phyloP scores from a whole-genome alignment of 2,888 invertebrate genomes.

The Trissonchulus sp. region DNA sequence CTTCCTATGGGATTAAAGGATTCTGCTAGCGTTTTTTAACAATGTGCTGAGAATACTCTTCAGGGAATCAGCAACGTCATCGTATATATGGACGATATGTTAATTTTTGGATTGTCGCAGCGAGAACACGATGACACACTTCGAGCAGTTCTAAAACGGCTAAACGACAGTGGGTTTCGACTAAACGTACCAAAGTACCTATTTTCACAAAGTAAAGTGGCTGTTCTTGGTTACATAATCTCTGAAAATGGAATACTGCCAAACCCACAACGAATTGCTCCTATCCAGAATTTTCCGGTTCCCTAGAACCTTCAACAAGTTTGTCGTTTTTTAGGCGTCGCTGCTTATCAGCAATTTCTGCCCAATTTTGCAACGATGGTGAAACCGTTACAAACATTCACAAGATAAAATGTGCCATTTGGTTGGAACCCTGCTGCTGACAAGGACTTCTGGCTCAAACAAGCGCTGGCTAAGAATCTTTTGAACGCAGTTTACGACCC shows the following conservation, averaged over 20 bases:
- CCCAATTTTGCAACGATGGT: not conserved
- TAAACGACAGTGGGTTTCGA: not conserved
- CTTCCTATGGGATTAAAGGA: constrained; percentile 12
- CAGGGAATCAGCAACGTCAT: not conserved
- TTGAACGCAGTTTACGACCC: not conserved
- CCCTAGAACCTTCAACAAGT: no score
- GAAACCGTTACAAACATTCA: not conserved
- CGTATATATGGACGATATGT: constrained; percentile 5
- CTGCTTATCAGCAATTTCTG: not conserved
- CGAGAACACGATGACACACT: constrained; percentile 37
- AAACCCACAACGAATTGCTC: no score
- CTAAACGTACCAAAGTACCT: not conserved
- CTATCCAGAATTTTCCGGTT: no score
- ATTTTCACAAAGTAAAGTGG: not conserved
- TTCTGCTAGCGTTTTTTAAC: not conserved
- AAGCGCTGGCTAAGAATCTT: not conserved
- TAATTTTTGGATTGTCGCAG: not conserved
- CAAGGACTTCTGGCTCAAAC: not conserved
- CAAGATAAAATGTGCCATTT: not conserved
- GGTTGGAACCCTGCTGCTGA: no score
- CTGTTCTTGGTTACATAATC: not conserved
- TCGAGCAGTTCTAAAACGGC: not conserved
- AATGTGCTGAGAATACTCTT: not conserved
- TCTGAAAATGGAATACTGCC: not conserved
- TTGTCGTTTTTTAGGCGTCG: not conserved